A percentile compares a stretch with the other conserved stretches of the same genome.
Evolutionary conservation across 1,140 invertebrate genomes (phyloP).

Genomic region (Drosophila sp.): DNA sequence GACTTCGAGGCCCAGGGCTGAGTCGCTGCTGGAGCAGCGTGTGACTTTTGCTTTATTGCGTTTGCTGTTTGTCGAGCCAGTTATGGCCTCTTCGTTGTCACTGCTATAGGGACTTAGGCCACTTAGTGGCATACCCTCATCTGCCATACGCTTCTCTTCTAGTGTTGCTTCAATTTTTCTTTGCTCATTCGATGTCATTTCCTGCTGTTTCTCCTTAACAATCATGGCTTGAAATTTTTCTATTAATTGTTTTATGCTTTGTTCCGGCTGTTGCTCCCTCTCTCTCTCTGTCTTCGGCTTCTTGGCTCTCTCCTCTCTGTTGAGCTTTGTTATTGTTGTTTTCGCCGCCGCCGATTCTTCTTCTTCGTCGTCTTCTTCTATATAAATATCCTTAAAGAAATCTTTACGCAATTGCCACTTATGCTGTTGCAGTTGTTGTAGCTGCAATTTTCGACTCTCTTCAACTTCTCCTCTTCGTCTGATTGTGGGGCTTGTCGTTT

Average conservation of each 20-base stretch:
- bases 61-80: slow-evolving; percentile 4
- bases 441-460: slow-evolving; percentile 16
- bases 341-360: slow-evolving; percentile 13
- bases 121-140: slow-evolving; percentile 65
- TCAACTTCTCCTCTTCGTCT: slow-evolving; percentile 22
- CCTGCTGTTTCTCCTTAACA: slow-evolving; percentile 58
- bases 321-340: slow-evolving; percentile 1
- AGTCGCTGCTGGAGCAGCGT: slow-evolving; percentile 79
- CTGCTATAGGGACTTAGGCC: slow-evolving; percentile 76
- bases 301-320: neutral
- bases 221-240: slow-evolving; percentile 68
- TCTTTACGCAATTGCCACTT: slow-evolving; percentile 64
- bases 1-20: slow-evolving; percentile 75
- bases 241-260: slow-evolving; percentile 56
- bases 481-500: slow-evolving; percentile 46
- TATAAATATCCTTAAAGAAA: slow-evolving; percentile 57
- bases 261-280: neutral
- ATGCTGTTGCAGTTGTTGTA: slow-evolving; percentile 46
- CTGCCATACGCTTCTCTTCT: slow-evolving; percentile 61
- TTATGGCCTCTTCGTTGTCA: slow-evolving; percentile 65
- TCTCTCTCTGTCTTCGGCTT: slow-evolving; percentile 12
- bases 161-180: slow-evolving; percentile 30
- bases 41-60: slow-evolving; percentile 65
- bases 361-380: slow-evolving; percentile 17
- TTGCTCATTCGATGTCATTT: slow-evolving; percentile 13